Evolutionary conservation across 2,888 invertebrate genomes (phyloP).

Genomic region (Danaus chrysippus): DNA sequence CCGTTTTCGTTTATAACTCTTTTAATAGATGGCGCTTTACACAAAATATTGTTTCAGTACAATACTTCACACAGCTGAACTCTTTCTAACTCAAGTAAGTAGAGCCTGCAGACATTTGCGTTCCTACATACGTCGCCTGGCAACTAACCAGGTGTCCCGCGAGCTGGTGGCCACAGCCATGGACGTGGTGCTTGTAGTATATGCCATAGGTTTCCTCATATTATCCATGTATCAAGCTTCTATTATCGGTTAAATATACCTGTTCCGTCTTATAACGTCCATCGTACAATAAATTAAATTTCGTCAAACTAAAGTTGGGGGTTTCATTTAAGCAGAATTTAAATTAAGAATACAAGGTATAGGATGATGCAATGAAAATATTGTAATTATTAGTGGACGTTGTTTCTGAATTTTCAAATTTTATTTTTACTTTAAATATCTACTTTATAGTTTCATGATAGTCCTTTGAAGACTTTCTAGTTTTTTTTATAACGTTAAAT

Average conservation of each 20-base stretch:
- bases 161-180: conserved; percentile 56
- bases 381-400: too few species aligned
- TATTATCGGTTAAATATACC: conserved; percentile 18
- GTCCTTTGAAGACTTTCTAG: too few species aligned
- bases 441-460: too few species aligned
- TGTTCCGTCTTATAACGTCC: neutral
- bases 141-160: conserved; percentile 41
- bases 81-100: conserved; percentile 39
- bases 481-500: too few species aligned
- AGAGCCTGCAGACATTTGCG: conserved; percentile 35
- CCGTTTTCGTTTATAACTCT: neutral
- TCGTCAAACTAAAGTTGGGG: neutral
- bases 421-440: too few species aligned
- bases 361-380: too few species aligned
- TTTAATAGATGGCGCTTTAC: conserved; percentile 29
- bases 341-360: too few species aligned
- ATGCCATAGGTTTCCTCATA: conserved; percentile 60
- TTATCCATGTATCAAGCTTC: conserved; percentile 56
- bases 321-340: too few species aligned
- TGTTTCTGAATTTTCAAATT: too few species aligned
- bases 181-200: conserved; percentile 56
- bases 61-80: conserved; percentile 41
- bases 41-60: conserved; percentile 38
- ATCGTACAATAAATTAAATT: neutral
- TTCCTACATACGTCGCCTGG: conserved; percentile 39